Conservation (phyloP, 2,797 vertebrate genomes). For the Tolypeutes matacus region DNA sequence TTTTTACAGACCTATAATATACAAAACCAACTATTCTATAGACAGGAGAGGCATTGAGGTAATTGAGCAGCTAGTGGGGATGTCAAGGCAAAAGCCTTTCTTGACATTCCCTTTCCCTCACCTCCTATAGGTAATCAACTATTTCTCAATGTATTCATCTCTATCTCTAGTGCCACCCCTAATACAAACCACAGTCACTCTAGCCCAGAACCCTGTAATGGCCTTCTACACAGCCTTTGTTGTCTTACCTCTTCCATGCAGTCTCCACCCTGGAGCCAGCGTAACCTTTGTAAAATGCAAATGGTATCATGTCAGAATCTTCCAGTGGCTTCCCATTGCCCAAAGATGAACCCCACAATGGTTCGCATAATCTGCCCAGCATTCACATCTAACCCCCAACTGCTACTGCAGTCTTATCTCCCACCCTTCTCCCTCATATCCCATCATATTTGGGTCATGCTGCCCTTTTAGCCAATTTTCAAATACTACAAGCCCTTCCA, state of each 20-base stretch:
- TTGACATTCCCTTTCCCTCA: background rate
- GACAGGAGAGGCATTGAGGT: background rate
- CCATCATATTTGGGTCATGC: background rate
- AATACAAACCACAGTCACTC: background rate
- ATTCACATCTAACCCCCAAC: background rate
- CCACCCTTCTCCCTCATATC: background rate
- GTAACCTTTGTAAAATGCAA: background rate
- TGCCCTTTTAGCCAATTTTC: background rate
- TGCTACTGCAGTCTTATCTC: background rate
- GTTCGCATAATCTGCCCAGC: fast-evolving
- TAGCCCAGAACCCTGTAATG: too few species aligned
- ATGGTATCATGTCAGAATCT: background rate
- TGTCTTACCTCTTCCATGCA: background rate
- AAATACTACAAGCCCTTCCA: background rate
- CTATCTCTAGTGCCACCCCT: background rate
- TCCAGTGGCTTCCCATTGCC: background rate
- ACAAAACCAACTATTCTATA: background rate
- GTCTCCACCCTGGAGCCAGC: background rate
- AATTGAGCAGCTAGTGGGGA: background rate
- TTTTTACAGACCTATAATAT: background rate
- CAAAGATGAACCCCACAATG: background rate
- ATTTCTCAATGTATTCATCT: background rate
- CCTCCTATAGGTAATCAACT: background rate
- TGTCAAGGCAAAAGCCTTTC: background rate
- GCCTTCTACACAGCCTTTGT: background rate